phyloP scores from a whole-genome alignment of 2,797 vertebrate genomes.

The Thalassophryne amazonica region DNA sequence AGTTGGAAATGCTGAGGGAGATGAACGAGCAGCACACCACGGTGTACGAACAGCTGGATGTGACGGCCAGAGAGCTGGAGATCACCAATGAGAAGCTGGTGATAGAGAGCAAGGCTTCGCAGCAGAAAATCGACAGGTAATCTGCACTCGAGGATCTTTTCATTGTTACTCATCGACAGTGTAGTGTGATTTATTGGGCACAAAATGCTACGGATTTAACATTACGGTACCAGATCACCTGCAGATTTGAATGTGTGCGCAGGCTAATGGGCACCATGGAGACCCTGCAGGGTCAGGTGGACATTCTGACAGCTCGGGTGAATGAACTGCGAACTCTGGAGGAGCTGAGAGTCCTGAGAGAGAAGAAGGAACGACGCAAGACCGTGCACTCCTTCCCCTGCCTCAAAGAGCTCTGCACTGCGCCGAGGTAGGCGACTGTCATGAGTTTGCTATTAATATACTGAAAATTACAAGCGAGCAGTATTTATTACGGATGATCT shows the following conservation, averaged over 20 bases:
- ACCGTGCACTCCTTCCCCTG: conserved; percentile 96
- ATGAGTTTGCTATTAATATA: background rate
- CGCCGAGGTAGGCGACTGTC: conserved; percentile 76
- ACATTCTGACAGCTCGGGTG: conserved; percentile 87
- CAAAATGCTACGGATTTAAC: no score
- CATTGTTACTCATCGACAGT: no score
- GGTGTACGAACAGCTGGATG: conserved; percentile 96
- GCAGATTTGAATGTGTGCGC: conserved; percentile 10
- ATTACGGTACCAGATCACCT: no score
- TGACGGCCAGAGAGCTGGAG: conserved; percentile 92
- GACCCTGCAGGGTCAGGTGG: conserved; percentile 89
- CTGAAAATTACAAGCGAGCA: no score
- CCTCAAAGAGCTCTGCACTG: conserved; percentile 90
- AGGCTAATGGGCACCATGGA: conserved; percentile 92
- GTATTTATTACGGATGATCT: no score
- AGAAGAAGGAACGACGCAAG: conserved; percentile 90
- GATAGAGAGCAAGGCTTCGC: conserved; percentile 92
- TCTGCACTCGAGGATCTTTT: no score
- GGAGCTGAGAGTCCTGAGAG: conserved; percentile 86
- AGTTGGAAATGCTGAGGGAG: conserved; percentile 90
- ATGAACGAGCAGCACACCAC: conserved; percentile 97
- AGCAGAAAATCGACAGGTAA: conserved; percentile 96
- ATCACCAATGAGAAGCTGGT: conserved; percentile 93
- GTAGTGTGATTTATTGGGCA: no score
- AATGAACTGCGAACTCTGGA: conserved; percentile 90